Evolutionary conservation across 2,888 invertebrate genomes (phyloP), one percentile per base, ranked within the genome.

Genomic region (Formica aserva): DNA sequence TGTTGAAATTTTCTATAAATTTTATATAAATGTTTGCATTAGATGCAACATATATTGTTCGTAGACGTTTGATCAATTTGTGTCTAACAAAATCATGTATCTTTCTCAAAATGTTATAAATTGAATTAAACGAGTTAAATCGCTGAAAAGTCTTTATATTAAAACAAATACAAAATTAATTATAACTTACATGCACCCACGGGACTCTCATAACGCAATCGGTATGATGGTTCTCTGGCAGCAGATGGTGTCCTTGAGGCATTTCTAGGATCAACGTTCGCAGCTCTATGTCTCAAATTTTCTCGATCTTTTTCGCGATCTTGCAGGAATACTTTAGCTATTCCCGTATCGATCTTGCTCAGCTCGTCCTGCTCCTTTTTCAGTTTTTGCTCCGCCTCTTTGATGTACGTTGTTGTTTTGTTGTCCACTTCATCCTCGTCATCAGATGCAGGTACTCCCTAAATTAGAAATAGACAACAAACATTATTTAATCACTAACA

Each of bases 201-300:
- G 2, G 99, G 99, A 90, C 99, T 99, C 95, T 99, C 98, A 95
- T 99, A 99, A 94, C 99, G 97, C 92, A 99, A 96, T 91, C 98
- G 97, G 93, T 97, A 96, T 45, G 96, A 95, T 89, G 98, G 98
- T 95, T 99, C 99, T 94, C 98, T 97, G 82, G 97, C 96, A 86
- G 99, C 99, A 26, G 98, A 98, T 77, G 99, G 99, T 60, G 99
- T 99, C 94, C 99, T 96, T 91, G 99, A 99, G 18, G 99, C 99
- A 95, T 99, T 99, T 93, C 99, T 96, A 15, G 99, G 99, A 95
- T 99, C 99, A 86, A 98, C 95, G 95, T 98, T 97, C 85, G 97
- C 97, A 91, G 97, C 97, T 94, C 98, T 98, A 92, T 98, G 97
- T 93, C 97, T 97, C 82, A 98, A 95, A 94, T 98, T 98, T 93